Evolutionary conservation across 2,113 vertebrate genomes (phyloP).

Genomic region (Heteronetta atricapilla): DNA sequence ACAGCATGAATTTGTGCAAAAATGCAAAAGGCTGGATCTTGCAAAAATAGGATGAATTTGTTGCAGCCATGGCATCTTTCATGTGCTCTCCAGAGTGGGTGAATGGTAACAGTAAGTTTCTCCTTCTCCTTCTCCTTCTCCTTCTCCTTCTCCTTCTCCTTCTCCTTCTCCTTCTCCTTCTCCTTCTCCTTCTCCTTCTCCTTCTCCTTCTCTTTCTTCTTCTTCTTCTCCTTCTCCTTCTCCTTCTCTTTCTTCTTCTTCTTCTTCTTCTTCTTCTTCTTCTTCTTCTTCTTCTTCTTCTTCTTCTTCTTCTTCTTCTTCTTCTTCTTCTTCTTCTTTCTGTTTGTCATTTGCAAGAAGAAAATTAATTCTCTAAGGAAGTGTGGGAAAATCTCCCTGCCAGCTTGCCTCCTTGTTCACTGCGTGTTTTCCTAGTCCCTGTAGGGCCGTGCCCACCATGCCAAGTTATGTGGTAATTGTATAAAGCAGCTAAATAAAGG

Average conservation of each 20-base stretch:
- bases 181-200: no score
- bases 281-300: no score
- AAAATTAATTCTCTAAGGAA: conserved; percentile 19
- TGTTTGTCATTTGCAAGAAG: conserved; percentile 2
- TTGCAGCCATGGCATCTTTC: accelerated
- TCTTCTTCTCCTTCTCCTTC: no score
- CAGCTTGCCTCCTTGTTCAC: not conserved
- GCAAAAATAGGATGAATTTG: not conserved
- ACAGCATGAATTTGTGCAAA: accelerated
- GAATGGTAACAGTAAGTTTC: not conserved
- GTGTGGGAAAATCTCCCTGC: conserved; percentile 33
- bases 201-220: no score
- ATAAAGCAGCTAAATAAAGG: conserved; percentile 31
- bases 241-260: no score
- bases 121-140: no score
- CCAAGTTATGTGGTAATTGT: conserved; percentile 25
- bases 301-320: no score
- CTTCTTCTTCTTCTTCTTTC: not conserved
- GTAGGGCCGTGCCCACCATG: not conserved
- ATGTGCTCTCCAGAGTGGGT: not conserved
- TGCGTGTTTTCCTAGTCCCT: not conserved
- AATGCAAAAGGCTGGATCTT: not conserved
- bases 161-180: not conserved
- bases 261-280: no score
- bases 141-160: no score